Conservation (phyloP, 2,113 vertebrate genomes). For the Nestor notabilis region DNA sequence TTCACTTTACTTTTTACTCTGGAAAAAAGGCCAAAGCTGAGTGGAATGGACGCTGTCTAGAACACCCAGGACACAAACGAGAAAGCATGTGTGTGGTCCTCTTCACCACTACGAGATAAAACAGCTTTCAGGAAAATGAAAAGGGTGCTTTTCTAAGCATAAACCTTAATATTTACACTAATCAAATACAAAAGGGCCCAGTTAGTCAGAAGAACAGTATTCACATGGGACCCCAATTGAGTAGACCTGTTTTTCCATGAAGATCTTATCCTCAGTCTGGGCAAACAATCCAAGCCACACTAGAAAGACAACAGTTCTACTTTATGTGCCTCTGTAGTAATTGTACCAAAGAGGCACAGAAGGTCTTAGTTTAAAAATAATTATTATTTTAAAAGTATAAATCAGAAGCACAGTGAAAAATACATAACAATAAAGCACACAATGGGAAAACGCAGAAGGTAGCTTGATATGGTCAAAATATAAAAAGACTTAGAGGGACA, state of each 20-base stretch:
- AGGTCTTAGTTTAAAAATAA: neutral
- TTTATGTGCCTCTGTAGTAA: neutral
- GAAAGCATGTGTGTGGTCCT: neutral
- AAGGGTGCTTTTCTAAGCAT: neutral
- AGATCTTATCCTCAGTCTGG: slow-evolving; percentile 7
- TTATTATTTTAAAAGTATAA: neutral
- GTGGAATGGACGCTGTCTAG: neutral
- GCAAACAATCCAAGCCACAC: neutral
- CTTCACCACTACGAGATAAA: neutral
- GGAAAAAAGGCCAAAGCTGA: neutral
- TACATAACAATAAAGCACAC: neutral
- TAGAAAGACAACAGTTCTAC: neutral
- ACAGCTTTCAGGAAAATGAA: slow-evolving; percentile 20
- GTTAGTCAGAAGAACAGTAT: neutral
- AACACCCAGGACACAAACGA: neutral
- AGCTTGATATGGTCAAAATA: neutral
- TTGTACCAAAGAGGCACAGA: neutral
- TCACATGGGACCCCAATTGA: neutral
- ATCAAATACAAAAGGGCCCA: neutral
- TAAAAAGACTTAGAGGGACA: neutral
- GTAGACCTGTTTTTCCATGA: slow-evolving; percentile 17
- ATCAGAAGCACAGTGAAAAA: neutral
- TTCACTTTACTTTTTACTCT: neutral
- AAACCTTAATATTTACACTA: slow-evolving; percentile 5
- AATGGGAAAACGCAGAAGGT: neutral